phyloP scores from a whole-genome alignment of 2,797 vertebrate genomes.

The Alcedo atthis region DNA sequence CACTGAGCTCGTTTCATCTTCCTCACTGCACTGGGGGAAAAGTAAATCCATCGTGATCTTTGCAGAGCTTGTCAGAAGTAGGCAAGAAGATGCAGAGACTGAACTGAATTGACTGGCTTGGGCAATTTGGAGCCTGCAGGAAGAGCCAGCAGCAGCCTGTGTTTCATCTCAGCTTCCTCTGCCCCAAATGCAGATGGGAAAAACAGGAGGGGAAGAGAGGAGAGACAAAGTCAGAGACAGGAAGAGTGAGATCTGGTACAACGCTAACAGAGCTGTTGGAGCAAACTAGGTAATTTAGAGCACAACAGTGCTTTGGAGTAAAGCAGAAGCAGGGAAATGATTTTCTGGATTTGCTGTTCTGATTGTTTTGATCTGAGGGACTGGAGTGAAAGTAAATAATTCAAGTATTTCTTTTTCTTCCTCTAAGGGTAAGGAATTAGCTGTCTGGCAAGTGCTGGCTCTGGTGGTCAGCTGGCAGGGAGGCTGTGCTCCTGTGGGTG shows the following conservation, averaged over 20 bases:
- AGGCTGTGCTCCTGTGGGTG: not conserved
- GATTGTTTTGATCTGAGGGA: not conserved
- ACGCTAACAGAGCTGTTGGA: not conserved
- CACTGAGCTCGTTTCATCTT: not conserved
- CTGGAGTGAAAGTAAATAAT: not conserved
- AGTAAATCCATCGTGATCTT: not conserved
- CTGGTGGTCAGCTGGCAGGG: not conserved
- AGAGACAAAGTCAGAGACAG: slow-evolving; percentile 15
- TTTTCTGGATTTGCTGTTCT: not conserved
- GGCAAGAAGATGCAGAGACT: slow-evolving; percentile 12
- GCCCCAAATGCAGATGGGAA: slow-evolving; percentile 41
- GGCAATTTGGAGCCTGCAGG: not conserved
- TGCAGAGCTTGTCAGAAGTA: slow-evolving; percentile 11
- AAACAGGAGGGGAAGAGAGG: slow-evolving; percentile 28
- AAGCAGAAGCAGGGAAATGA: not conserved
- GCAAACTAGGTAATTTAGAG: not conserved
- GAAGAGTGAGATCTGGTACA: not conserved
- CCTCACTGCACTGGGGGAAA: not conserved
- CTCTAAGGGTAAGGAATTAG: not conserved
- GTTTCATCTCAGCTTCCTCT: slow-evolving; percentile 42
- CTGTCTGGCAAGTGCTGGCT: not conserved
- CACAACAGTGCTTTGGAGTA: not conserved
- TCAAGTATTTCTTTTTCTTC: not conserved
- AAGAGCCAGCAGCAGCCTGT: slow-evolving; percentile 41
- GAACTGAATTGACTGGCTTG: not conserved